phyloP scores from a whole-genome alignment of 1,140 invertebrate genomes.

The Lordiphosa mommai region DNA sequence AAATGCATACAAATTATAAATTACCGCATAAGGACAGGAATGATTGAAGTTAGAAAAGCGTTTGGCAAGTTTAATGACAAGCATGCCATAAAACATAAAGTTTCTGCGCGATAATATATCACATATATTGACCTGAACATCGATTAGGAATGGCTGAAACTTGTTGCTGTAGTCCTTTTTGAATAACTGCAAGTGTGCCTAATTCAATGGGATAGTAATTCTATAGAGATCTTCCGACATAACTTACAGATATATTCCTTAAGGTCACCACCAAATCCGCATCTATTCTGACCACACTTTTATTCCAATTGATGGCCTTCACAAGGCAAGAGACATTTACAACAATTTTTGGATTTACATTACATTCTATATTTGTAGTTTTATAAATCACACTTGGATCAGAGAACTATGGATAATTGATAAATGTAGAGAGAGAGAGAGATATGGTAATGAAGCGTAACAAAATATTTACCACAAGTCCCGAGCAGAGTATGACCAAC shows the following conservation, averaged over 20 bases:
- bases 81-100: slow-evolving; percentile 14
- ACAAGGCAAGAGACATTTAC: slow-evolving; percentile 5
- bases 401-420: not conserved
- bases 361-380: slow-evolving; percentile 18
- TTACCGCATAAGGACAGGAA: slow-evolving; percentile 22
- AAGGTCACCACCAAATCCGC: slow-evolving; percentile 10
- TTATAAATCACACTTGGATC: slow-evolving; percentile 12
- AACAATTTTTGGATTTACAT: not conserved
- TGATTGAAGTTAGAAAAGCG: slow-evolving; percentile 35
- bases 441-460: too few relatives aligned
- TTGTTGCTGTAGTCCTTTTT: slow-evolving; percentile 35
- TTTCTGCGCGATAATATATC: slow-evolving; percentile 14
- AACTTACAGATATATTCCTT: slow-evolving; percentile 16
- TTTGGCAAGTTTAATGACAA: not conserved
- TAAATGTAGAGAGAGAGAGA: too few relatives aligned
- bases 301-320: slow-evolving; percentile 29
- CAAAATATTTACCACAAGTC: too few relatives aligned
- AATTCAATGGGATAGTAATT: not conserved
- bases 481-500: too few relatives aligned
- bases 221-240: not conserved
- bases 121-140: slow-evolving; percentile 17
- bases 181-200: slow-evolving; percentile 10
- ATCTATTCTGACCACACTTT: slow-evolving; percentile 9
- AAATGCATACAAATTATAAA: not conserved
- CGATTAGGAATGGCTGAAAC: slow-evolving; percentile 38